Base-by-base conservation (phyloP, 1,140 invertebrate genomes). In the Trachelipus rathkii region DNA sequence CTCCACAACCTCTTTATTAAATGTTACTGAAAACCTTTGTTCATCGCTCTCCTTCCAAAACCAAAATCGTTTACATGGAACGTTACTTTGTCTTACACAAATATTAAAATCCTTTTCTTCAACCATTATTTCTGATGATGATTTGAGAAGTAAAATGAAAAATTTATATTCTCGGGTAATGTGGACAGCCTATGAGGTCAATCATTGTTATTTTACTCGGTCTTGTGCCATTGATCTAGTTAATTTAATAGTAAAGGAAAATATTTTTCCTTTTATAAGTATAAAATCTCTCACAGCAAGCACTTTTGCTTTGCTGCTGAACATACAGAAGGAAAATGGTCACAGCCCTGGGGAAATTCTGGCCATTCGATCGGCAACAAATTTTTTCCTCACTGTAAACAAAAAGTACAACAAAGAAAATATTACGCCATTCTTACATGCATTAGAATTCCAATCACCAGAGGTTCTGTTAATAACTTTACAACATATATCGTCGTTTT, bases 41-140 rank as follows among this genome's bases (percentile, higher is more conserved):
- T 15, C 21, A 11, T 44, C 50, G 33, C 73, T 70, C 24, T 71
- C 72, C 44, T 44, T 71, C 1, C 60, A 66, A 10, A 45, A 77
- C 50, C 85, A 88, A 77, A 89, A 89, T 82, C 79, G 83, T 44
- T 82, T 87, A 23, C 88, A 89, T 84, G 88, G 88, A 23, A 78
- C 85, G 50, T 83, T 89, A 21, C 80, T 89, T 33, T 88, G 89
- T 69, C 73, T 81, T 45, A 50, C 69, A 21, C 75, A 78, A 67
- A 67, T 81, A 13, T 50, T 81, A n/a, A 73, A 76, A 43, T 50
- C 71, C 44, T 81, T 76, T 50, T 60, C 50, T 19, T 13, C 11
- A 60, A 60, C 19, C 50, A 60, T 60, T 60, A 15, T 8, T 13
- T 13, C 50, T 2, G 2, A 3, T 15, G 50, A 60, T 8, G 50